phyloP scores from a whole-genome alignment of 2,888 invertebrate genomes.

The Aspidiotus rigidus region DNA sequence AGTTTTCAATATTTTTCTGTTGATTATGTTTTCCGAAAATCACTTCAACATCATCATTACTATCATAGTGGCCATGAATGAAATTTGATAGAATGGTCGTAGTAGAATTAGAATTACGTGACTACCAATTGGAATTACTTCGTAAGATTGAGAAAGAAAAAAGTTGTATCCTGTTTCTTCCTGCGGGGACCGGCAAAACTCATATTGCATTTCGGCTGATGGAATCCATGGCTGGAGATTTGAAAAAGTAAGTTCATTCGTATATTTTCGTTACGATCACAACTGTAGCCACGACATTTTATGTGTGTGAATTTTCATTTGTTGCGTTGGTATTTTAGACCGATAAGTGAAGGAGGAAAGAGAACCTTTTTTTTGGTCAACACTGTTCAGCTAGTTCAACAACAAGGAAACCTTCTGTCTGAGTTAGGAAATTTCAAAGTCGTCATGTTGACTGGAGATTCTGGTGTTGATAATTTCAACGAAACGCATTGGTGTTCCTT shows the following conservation, averaged over 20 bases:
- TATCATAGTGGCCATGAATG: too few species aligned
- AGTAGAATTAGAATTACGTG: conserved; percentile 40
- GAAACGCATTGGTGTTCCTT: conserved; percentile 53
- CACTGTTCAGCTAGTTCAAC: conserved; percentile 67
- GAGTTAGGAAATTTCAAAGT: conserved; percentile 51
- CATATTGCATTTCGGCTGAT: conserved; percentile 74
- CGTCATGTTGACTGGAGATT: conserved; percentile 62
- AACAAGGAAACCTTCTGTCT: conserved; percentile 62
- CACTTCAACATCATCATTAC: too few species aligned
- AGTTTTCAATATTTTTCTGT: too few species aligned
- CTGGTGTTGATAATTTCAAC: conserved; percentile 65
- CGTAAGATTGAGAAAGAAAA: conserved; percentile 55
- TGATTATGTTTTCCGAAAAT: too few species aligned
- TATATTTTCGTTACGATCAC: not conserved
- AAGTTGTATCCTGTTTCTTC: conserved; percentile 87
- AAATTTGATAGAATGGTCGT: too few species aligned
- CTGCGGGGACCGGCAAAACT: conserved; percentile 90
- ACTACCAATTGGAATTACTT: conserved; percentile 65
- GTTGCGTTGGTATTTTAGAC: conserved; percentile 46
- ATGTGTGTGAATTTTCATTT: too few species aligned
- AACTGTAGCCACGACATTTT: not conserved
- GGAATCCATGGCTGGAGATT: conserved; percentile 49
- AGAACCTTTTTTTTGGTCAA: conserved; percentile 70
- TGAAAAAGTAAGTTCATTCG: conserved; percentile 44
- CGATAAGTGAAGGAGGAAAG: conserved; percentile 57